These are phyloP conservation scores for Baronia brevicornis DNA, from an alignment of 2,888 invertebrate genomes.

Conservation along the genomic window DNA sequence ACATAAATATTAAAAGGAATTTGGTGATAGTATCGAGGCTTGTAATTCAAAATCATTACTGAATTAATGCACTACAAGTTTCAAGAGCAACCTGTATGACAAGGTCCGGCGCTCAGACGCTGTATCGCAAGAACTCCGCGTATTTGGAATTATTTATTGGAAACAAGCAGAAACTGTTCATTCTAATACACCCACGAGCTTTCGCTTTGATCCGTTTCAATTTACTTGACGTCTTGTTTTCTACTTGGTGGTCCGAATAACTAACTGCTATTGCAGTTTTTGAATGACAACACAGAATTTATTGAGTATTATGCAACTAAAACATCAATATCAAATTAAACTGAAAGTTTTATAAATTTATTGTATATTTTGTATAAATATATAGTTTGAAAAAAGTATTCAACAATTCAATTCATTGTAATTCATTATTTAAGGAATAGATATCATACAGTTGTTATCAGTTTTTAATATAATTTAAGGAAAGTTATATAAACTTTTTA, in stretches of 20 bases:
- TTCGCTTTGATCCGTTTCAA: slow-evolving; percentile 57
- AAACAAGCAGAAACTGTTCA: slow-evolving; percentile 44
- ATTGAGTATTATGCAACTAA: too few relatives aligned
- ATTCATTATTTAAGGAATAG: too few relatives aligned
- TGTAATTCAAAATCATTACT: neutral
- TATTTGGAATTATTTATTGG: slow-evolving; percentile 60
- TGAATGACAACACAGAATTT: slow-evolving; percentile 12
- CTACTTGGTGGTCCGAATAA: slow-evolving; percentile 64
- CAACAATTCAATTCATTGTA: too few relatives aligned
- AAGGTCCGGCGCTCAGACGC: slow-evolving; percentile 21
- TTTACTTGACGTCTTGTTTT: slow-evolving; percentile 68
- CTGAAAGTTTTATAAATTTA: too few relatives aligned
- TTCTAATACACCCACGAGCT: slow-evolving; percentile 63
- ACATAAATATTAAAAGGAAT: too few relatives aligned
- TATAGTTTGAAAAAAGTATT: too few relatives aligned
- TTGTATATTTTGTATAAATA: too few relatives aligned
- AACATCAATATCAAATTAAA: too few relatives aligned
- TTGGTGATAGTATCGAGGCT: too few relatives aligned
- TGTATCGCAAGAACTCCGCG: slow-evolving; percentile 44
- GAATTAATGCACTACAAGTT: neutral
- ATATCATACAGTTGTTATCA: too few relatives aligned
- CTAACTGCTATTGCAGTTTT: slow-evolving; percentile 19
- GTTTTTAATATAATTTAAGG: too few relatives aligned
- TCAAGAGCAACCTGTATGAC: slow-evolving; percentile 33
- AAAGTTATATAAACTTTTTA: too few relatives aligned